A percentile compares a stretch with the other conserved stretches of the same genome.
phyloP scores from a whole-genome alignment of 1,140 invertebrate species.

The Hermetia illucens region DNA sequence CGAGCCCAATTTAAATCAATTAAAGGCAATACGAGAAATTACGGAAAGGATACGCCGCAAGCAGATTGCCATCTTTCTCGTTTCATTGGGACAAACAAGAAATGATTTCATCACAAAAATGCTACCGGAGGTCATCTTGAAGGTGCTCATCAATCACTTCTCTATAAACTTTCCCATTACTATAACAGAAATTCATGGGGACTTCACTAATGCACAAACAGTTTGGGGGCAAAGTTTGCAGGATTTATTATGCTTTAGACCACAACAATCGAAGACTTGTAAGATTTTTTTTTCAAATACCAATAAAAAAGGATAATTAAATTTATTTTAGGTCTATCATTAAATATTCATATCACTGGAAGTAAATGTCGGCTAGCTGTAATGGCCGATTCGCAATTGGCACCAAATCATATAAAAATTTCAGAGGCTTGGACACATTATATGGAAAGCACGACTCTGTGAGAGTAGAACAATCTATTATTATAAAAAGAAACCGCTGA shows the following conservation, averaged over 20 bases:
- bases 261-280: conserved; percentile 69
- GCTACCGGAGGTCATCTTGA: conserved; percentile 48
- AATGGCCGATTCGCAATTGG: conserved; percentile 58
- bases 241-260: conserved; percentile 57
- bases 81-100: conserved; percentile 50
- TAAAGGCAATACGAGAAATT: conserved; percentile 36
- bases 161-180: conserved; percentile 56
- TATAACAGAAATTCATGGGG: conserved; percentile 49
- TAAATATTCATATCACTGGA: conserved; percentile 59
- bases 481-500: too few species aligned
- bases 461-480: too few species aligned
- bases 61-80: conserved; percentile 51
- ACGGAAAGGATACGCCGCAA: conserved; percentile 41
- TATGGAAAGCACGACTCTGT: conserved; percentile 20
- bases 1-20: conserved; percentile 14
- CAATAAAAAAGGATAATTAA: background rate
- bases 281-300: conserved; percentile 22
- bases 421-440: conserved; percentile 24
- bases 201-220: conserved; percentile 25
- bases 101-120: conserved; percentile 48
- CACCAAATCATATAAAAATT: conserved; percentile 35
- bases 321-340: conserved; percentile 45
- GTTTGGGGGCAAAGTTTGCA: conserved; percentile 53
- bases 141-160: conserved; percentile 51
- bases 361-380: conserved; percentile 51